These are phyloP conservation scores for Ophion ellenae DNA, from an alignment of 2,888 invertebrate genomes.

Conservation along the genomic window DNA sequence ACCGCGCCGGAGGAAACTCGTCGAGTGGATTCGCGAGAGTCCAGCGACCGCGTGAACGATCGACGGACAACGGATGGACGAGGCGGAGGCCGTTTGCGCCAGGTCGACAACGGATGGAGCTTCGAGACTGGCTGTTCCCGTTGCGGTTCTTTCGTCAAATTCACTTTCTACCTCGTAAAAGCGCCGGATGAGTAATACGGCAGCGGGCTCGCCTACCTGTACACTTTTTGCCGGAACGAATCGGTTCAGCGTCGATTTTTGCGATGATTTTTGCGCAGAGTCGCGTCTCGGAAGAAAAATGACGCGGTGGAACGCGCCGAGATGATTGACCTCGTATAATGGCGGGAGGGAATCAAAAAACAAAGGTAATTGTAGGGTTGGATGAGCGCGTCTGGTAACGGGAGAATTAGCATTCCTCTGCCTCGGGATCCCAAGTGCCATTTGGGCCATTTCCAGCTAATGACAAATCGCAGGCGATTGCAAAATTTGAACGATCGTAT, in stretches of 20 bases:
- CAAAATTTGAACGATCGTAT: conserved; percentile 7
- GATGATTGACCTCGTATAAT: conserved; percentile 55
- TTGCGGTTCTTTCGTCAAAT: conserved; percentile 72
- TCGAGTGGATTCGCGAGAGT: conserved; percentile 4
- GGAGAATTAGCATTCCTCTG: conserved; percentile 36
- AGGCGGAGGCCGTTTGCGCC: conserved; percentile 30
- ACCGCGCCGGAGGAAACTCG: conserved; percentile 38
- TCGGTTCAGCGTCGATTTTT: conserved; percentile 63
- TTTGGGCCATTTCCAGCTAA: conserved; percentile 32
- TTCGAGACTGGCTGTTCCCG: conserved; percentile 28
- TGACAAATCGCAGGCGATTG: conserved; percentile 30
- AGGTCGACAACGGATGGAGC: conserved; percentile 26
- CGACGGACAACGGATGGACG: conserved; percentile 38
- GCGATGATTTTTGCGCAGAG: too few relatives aligned
- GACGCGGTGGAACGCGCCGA: conserved; percentile 47
- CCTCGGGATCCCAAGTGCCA: neutral
- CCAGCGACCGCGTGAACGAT: conserved; percentile 43
- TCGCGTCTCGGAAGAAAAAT: conserved; percentile 17
- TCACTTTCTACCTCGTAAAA: conserved; percentile 82
- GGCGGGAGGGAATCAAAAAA: conserved; percentile 43
- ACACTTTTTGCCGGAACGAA: conserved; percentile 75
- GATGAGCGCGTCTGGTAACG: conserved; percentile 46
- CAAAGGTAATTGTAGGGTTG: conserved; percentile 36
- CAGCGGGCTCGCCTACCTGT: conserved; percentile 38
- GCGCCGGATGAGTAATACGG: conserved; percentile 52